Percentiles rank a stretch among this genome's conserved stretches.
These are phyloP conservation scores for Osmoderma eremita DNA, from an alignment of 2,888 invertebrate species.

Conservation along the genomic window DNA sequence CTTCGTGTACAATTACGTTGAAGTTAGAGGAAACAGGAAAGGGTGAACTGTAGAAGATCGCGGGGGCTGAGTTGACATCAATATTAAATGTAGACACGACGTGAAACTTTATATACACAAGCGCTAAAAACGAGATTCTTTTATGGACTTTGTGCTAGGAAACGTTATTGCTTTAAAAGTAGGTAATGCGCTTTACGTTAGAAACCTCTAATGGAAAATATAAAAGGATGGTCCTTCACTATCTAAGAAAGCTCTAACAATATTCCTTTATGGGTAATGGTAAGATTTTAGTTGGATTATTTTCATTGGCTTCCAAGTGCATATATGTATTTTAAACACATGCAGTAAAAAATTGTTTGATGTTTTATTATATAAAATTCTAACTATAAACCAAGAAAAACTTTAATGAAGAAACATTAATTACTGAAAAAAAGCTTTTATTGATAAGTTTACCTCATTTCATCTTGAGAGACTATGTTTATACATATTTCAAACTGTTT, in stretches of 20 bases:
- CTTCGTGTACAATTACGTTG: slow-evolving; percentile 13
- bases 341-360: too few relatives aligned
- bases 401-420: too few relatives aligned
- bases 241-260: not conserved
- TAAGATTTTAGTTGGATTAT: too few relatives aligned
- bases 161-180: slow-evolving; percentile 22
- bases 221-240: not conserved
- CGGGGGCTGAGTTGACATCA: slow-evolving; percentile 7
- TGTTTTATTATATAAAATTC: too few relatives aligned
- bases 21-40: slow-evolving; percentile 3
- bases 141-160: slow-evolving; percentile 5
- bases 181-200: slow-evolving; percentile 9
- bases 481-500: too few relatives aligned
- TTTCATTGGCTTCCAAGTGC: too few relatives aligned
- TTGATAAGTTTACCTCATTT: too few relatives aligned
- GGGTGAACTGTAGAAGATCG: slow-evolving; percentile 9
- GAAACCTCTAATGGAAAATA: slow-evolving; percentile 6
- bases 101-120: slow-evolving; percentile 11
- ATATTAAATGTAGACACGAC: slow-evolving; percentile 18
- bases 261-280: not conserved
- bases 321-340: too few relatives aligned
- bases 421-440: too few relatives aligned
- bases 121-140: not conserved
- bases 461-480: too few relatives aligned
- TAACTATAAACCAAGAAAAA: too few relatives aligned